A percentile compares a stretch with the other conserved stretches of the same genome.
Evolutionary conservation across 92 coral and sea anemone genomes (phyloP).

Genomic region (Heliopora coerulea): DNA sequence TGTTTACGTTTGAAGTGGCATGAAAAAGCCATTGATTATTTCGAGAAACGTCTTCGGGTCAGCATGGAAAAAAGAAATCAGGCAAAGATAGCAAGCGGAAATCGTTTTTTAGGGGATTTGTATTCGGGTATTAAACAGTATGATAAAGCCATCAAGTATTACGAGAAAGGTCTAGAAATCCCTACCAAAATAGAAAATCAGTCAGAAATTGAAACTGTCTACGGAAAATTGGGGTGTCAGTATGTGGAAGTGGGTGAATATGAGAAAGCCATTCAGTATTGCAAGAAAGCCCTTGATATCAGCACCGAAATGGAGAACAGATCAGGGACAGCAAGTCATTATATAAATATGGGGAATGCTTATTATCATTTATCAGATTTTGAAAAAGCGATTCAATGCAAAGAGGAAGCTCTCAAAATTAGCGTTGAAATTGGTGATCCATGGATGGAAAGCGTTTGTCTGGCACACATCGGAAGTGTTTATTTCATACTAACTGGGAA

Average conservation of each 20-base stretch:
- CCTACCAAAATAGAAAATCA: conserved; percentile 23
- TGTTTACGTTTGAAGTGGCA: conserved; percentile 7
- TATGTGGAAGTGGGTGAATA: conserved; percentile 13
- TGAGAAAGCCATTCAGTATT: conserved; percentile 22
- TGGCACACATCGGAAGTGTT: not conserved
- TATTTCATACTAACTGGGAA: not conserved
- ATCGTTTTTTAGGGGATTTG: conserved; percentile 36
- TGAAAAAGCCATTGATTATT: conserved; percentile 28
- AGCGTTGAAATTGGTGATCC: conserved; percentile 37
- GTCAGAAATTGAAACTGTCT: conserved; percentile 22
- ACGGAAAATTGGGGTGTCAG: conserved; percentile 29
- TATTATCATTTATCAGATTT: conserved; percentile 17
- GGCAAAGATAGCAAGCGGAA: conserved; percentile 16
- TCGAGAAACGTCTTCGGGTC: conserved; percentile 25
- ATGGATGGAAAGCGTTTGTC: not conserved
- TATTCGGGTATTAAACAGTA: conserved; percentile 25
- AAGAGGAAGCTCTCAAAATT: conserved; percentile 11
- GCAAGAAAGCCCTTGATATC: conserved; percentile 25
- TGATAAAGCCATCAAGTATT: conserved; percentile 30
- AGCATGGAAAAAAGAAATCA: conserved; percentile 23
- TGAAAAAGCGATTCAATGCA: conserved; percentile 32
- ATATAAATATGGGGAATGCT: conserved; percentile 37
- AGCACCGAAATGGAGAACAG: conserved; percentile 40
- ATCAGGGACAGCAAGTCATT: conserved; percentile 27
- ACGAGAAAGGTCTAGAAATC: conserved; percentile 38